Percentiles rank a stretch among this genome's conserved stretches.
Conservation (phyloP, 2,888 invertebrate species). For the Siphlonurus alternatus region DNA sequence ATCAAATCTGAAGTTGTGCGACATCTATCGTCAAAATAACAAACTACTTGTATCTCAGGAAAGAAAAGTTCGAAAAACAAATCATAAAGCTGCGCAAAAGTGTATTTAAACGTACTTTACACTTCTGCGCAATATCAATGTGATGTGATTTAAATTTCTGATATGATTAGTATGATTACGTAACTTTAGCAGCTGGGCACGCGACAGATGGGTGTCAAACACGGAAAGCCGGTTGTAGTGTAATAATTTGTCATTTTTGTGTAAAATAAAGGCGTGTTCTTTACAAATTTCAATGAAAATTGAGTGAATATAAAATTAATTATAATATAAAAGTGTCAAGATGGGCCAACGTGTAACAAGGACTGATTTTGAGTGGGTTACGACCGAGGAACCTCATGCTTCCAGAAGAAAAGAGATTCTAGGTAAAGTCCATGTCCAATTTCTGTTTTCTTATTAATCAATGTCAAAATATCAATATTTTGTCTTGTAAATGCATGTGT, state of each 20-base stretch:
- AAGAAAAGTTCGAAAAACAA: neutral
- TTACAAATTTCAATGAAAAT: neutral
- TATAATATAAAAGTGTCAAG: slow-evolving; percentile 10
- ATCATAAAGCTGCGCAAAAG: neutral
- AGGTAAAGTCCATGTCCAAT: too few species aligned
- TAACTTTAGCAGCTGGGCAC: neutral
- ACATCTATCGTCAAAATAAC: neutral
- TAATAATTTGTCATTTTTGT: neutral
- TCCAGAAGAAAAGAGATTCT: slow-evolving; percentile 84
- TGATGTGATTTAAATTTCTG: neutral
- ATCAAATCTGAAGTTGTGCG: neutral
- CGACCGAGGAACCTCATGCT: slow-evolving; percentile 96
- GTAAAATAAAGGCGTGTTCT: neutral
- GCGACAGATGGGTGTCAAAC: neutral
- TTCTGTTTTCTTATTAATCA: too few species aligned
- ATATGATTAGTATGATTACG: neutral
- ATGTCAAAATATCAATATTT: neutral
- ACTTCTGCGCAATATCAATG: neutral
- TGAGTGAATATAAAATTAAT: neutral
- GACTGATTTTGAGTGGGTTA: slow-evolving; percentile 93
- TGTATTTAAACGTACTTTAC: neutral
- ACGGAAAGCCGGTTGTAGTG: neutral
- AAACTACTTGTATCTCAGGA: neutral
- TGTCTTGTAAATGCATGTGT: neutral
- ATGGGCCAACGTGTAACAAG: slow-evolving; percentile 94